Conservation (phyloP, 2,797 vertebrate species). For the Lateolabrax maculatus region DNA sequence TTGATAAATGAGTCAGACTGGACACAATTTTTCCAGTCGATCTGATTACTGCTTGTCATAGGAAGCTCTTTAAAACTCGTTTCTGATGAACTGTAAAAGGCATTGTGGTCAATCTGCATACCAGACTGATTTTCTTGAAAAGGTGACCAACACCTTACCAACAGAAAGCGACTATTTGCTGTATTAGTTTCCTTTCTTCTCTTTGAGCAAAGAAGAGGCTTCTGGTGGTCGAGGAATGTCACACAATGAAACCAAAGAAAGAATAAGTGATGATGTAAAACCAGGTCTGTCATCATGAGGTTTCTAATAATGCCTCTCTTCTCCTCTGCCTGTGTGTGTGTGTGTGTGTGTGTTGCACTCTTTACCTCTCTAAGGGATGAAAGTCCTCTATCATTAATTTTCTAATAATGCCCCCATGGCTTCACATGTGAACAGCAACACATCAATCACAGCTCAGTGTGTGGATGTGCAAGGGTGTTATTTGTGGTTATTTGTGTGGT, state of each 20-base stretch:
- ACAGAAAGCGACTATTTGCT: slow-evolving; percentile 35
- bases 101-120: slow-evolving; percentile 35
- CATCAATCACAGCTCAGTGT: slow-evolving; percentile 67
- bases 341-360: slow-evolving; percentile 28
- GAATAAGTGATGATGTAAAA: slow-evolving; percentile 55
- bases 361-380: slow-evolving; percentile 59
- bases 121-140: slow-evolving; percentile 10
- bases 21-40: slow-evolving; percentile 3
- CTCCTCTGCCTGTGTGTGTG: slow-evolving; percentile 4
- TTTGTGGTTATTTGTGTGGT: background rate
- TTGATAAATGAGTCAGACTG: background rate
- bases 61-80: slow-evolving; percentile 16
- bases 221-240: slow-evolving; percentile 50
- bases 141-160: slow-evolving; percentile 25
- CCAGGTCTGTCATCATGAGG: slow-evolving; percentile 36
- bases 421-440: slow-evolving; percentile 60
- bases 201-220: slow-evolving; percentile 20
- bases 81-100: slow-evolving; percentile 35
- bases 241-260: slow-evolving; percentile 50
- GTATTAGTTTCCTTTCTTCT: slow-evolving; percentile 43
- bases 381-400: slow-evolving; percentile 75
- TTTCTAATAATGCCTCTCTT: slow-evolving; percentile 49
- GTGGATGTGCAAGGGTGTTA: slow-evolving; percentile 22
- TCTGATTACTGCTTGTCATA: slow-evolving; percentile 3
- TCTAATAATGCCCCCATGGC: slow-evolving; percentile 65